Evolutionary conservation across 92 coral and sea anemone genomes (phyloP).

Genomic region (Virgularia gustaviana): DNA sequence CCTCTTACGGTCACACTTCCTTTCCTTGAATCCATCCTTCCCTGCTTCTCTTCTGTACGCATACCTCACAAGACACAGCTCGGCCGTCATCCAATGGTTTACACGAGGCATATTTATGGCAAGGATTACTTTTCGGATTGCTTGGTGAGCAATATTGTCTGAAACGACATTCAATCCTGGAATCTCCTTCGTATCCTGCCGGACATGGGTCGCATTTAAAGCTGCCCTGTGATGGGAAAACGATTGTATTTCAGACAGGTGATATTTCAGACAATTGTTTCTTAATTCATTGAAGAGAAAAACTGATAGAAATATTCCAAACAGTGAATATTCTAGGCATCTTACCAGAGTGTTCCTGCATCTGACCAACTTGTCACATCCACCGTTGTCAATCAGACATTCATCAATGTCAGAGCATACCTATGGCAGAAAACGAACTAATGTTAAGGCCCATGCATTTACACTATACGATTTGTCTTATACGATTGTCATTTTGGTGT

Average conservation of each 20-base stretch:
- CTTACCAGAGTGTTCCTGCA: constrained; percentile 77
- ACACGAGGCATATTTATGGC: constrained; percentile 79
- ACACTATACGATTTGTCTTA: background rate
- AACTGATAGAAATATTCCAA: background rate
- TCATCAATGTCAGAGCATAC: constrained; percentile 80
- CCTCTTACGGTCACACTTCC: background rate
- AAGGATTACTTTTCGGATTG: constrained; percentile 80
- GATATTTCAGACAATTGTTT: background rate
- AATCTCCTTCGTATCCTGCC: constrained; percentile 83
- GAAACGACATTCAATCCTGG: constrained; percentile 68
- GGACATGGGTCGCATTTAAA: constrained; percentile 75
- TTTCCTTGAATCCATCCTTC: background rate
- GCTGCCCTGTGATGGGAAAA: constrained; percentile 60
- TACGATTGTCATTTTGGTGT: too few species aligned
- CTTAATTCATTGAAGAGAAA: background rate
- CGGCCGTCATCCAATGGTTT: constrained; percentile 74
- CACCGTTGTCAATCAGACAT: constrained; percentile 59
- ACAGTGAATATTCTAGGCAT: background rate
- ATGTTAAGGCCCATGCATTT: background rate
- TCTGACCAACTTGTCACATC: constrained; percentile 68
- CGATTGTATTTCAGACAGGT: background rate
- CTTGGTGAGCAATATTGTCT: constrained; percentile 66
- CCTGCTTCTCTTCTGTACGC: too few species aligned
- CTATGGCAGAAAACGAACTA: constrained; percentile 26
- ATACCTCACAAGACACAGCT: constrained; percentile 72